Base-by-base conservation (phyloP, 2,113 vertebrate species). In the Anolis sagrei region DNA sequence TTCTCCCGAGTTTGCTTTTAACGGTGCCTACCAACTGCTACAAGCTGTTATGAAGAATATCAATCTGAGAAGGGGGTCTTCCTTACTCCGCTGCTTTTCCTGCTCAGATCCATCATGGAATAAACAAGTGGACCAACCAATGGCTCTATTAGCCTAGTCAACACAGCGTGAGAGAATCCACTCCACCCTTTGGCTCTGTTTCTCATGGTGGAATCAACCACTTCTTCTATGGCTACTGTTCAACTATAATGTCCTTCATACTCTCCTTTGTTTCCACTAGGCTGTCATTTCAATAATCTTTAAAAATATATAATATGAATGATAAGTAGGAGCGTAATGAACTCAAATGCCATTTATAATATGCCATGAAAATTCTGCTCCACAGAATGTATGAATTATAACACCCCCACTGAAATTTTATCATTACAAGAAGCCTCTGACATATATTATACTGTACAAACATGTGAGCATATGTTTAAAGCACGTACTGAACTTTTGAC, bases 351-450 rank as follows among this genome's bases (percentile, higher is more conserved):
- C 48, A 81, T 90, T 92, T 90, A 82, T 77, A n/a, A 66, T 62
- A 81, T 5, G 19, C 72, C 39, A 86, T 87, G 27, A 58, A 89
- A 85, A 84, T 88, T 32, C 69, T 87, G 69, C 86, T 69, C 77
- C 34, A 66, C 1, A 0, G 48, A 54, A 76, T 29, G 51, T 54
- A 32, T n/a, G 25, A 49, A 2, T 29, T 49, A 32, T 23, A 4
- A 76, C 25, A 1, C 25, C 3, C 39, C 39, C 39, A 44, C 39
- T 44, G 39, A 5, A 44, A 27, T 27, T 44, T 13, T 25, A 21
- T 25, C 61, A 25, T 29, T 29, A 68, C 7, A 68, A 27, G 9
- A 27, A 1, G 3, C 7, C 64, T n/a, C n/a, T 76, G n/a, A 51
- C 19, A 5, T 2, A 19, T 16, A 76, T 16, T 18, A 54, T n/a